A percentile compares a stretch with the other conserved stretches of the same genome.
phyloP scores from a whole-genome alignment of 30 jellyfish, hydroid and myxozoan species.

The Mastigias papua region DNA sequence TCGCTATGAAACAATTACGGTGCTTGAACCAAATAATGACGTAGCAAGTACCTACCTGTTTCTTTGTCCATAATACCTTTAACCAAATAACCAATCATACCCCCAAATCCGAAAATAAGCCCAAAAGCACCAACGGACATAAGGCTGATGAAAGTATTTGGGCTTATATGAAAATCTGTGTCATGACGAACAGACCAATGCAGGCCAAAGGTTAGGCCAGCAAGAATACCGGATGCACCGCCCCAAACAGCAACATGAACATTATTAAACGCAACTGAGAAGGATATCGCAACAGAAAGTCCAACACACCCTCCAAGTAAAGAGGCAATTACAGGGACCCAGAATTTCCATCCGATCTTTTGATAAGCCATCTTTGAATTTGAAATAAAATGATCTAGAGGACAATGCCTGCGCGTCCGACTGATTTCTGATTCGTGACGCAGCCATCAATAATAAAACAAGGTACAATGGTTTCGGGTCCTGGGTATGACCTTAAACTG shows the following conservation, averaged over 20 bases:
- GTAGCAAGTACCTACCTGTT: slow-evolving; percentile 81
- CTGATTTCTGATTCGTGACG: too few species aligned
- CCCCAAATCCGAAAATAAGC: slow-evolving; percentile 76
- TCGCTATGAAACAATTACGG: too few species aligned
- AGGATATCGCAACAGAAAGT: slow-evolving; percentile 63
- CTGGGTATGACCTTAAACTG: too few species aligned
- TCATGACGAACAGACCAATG: slow-evolving; percentile 84
- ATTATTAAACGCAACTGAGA: slow-evolving; percentile 59
- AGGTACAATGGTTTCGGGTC: too few species aligned
- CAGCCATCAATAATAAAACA: too few species aligned
- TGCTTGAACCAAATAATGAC: too few species aligned
- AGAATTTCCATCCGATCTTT: slow-evolving; percentile 79
- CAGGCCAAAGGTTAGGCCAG: slow-evolving; percentile 77
- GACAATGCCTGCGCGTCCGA: too few species aligned
- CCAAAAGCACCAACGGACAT: slow-evolving; percentile 72
- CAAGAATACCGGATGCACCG: slow-evolving; percentile 71
- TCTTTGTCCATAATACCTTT: slow-evolving; percentile 87
- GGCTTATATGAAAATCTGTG: slow-evolving; percentile 46
- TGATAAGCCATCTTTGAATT: slow-evolving; percentile 74
- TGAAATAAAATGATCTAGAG: too few species aligned
- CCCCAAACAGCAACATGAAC: slow-evolving; percentile 91
- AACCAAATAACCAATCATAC: slow-evolving; percentile 71
- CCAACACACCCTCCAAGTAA: slow-evolving; percentile 81
- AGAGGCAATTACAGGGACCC: slow-evolving; percentile 73
- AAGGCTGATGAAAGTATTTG: slow-evolving; percentile 50